Evolutionary conservation across 2,888 invertebrate species (phyloP).

Genomic region (Pecten maximus): DNA sequence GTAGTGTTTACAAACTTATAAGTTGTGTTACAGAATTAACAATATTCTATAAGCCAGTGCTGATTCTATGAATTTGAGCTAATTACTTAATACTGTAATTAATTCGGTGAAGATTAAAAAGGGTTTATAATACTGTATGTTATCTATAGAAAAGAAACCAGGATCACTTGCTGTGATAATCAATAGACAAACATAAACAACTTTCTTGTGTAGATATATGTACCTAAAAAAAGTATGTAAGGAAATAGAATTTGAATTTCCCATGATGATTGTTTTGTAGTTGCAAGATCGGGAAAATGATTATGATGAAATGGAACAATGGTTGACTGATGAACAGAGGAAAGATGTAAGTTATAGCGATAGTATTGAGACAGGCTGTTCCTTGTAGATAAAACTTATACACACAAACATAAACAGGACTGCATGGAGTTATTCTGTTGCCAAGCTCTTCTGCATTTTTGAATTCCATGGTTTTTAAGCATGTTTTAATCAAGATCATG

Average conservation of each 20-base stretch:
- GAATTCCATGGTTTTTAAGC: neutral
- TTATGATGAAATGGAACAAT: constrained; percentile 83
- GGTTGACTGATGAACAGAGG: constrained; percentile 75
- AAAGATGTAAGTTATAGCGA: constrained; percentile 49
- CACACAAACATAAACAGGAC: neutral
- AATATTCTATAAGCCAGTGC: too few species aligned
- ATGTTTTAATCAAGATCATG: neutral
- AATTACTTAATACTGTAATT: too few species aligned
- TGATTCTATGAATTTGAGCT: too few species aligned
- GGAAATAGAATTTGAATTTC: neutral
- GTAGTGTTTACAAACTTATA: too few species aligned
- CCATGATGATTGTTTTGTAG: constrained; percentile 58
- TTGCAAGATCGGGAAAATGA: constrained; percentile 80
- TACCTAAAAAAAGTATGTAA: neutral
- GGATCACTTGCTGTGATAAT: too few species aligned
- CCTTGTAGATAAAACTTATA: neutral
- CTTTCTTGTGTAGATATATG: too few species aligned
- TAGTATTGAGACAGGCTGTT: neutral
- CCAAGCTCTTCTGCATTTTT: neutral
- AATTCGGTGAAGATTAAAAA: too few species aligned
- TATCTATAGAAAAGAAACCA: too few species aligned
- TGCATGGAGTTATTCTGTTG: neutral
- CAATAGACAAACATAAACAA: too few species aligned
- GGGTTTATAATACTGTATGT: too few species aligned
- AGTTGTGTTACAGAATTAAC: too few species aligned